Conservation (phyloP, 2,113 vertebrate species). For the Saguinus imperator region DNA sequence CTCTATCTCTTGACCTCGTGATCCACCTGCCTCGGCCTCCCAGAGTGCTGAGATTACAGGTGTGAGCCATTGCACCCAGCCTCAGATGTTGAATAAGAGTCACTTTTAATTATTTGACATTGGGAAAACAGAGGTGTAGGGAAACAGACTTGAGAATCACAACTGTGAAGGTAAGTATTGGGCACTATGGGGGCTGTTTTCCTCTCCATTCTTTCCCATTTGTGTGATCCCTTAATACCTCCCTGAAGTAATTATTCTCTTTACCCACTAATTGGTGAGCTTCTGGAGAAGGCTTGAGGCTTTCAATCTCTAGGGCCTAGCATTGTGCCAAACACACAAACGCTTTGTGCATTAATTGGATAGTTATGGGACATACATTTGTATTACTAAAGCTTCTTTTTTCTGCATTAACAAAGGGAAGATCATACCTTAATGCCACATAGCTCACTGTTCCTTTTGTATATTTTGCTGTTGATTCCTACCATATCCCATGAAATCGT, state of each 20-base stretch:
- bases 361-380: background rate
- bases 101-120: background rate
- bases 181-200: background rate
- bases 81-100: background rate
- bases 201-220: background rate
- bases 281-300: background rate
- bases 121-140: background rate
- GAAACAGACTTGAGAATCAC: background rate
- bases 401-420: background rate
- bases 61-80: too few species aligned
- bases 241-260: background rate
- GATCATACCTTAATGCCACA: background rate
- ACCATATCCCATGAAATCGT: background rate
- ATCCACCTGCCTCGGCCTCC: too few species aligned
- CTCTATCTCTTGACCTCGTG: too few species aligned
- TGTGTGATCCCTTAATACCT: background rate
- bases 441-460: background rate
- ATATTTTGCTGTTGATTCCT: background rate
- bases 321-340: background rate
- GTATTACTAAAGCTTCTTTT: background rate
- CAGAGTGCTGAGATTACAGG: too few species aligned
- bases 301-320: background rate
- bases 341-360: background rate
- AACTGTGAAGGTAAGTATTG: background rate
- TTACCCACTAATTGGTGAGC: constrained; percentile 28